These are phyloP conservation scores for Xanthia togata DNA, from an alignment of 2,888 invertebrate genomes.

Conservation along the genomic window DNA sequence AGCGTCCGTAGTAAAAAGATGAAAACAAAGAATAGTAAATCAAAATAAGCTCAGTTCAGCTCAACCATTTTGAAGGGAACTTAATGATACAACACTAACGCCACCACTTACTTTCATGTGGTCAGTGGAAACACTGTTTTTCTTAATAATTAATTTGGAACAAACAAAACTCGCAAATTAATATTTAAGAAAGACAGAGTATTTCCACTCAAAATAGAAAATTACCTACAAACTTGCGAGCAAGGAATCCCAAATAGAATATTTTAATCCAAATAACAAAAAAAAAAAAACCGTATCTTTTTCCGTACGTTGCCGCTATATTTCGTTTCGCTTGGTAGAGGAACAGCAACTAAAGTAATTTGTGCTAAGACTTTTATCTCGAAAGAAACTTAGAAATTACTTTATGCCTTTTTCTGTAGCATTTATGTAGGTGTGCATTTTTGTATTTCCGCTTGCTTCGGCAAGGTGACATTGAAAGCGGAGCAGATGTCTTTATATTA, in stretches of 20 bases:
- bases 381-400: conserved; percentile 33
- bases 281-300: conserved; percentile 1
- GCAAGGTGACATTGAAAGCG: not conserved
- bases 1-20: too few species aligned
- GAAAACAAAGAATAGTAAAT: too few species aligned
- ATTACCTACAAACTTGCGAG: not conserved
- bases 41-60: too few species aligned
- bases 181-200: conserved; percentile 9
- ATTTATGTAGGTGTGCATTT: conserved; percentile 20
- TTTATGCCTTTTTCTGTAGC: conserved; percentile 3
- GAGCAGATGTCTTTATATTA: not conserved
- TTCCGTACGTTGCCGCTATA: not conserved
- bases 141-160: too few species aligned
- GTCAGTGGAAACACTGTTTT: too few species aligned
- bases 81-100: too few species aligned
- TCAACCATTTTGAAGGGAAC: too few species aligned
- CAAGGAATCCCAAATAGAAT: not conserved
- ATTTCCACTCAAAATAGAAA: not conserved
- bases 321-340: conserved; percentile 14
- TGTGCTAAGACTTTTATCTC: conserved; percentile 36
- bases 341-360: conserved; percentile 30
- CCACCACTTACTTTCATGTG: not conserved
- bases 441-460: not conserved
- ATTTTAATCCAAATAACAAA: conserved; percentile 14
- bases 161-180: not conserved